Evolutionary conservation across 1,140 invertebrate genomes (phyloP), one percentile per base, ranked within the genome.

Genomic region (Microplitis demolitor): DNA sequence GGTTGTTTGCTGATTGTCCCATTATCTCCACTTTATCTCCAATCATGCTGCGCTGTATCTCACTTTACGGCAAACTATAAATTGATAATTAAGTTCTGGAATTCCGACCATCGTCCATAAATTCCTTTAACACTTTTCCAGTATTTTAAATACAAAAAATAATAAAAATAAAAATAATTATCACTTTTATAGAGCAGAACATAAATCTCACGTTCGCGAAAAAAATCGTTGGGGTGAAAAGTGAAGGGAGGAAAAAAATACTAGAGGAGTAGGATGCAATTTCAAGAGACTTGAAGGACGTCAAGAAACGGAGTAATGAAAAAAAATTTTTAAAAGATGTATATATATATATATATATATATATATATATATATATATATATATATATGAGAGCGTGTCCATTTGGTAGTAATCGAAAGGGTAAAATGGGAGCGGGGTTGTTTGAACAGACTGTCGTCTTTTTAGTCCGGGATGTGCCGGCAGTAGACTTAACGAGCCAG

Each of bases 1-100:
- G 16, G 16, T 61, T 61, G 33, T 33, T 61, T 61, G 60, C 60
- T 61, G 60, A 61, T 61, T 61, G 24, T 33, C 60, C 60, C 60
- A 61, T 61, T 61, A 61, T 61, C 11, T 61, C 16, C 16, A 33
- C 14, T 61, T 61, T 61, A 61, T 61, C 60, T 61, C 60, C 24
- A 24, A 61, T 61, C 60, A 33, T 61, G 9, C 16, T 35, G 60
- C 14, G 11, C 13, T 11, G 39, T 6, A 45, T 45, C 11, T 9
- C 39, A 45, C 39, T 45, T 45, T 9, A 6, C 39, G 6, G 11
- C 39, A 9, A 11, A 45, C 39, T 45, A 45, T 11, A 9, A 45
- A 45, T 45, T 45, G 6, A 45, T 45, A 45, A 45, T 45, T 45
- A 6, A 45, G 6, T 9, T 45, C 39, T 45, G 24, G 24, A 24